Evolutionary conservation across 2,113 vertebrate genomes (phyloP).

Genomic region (Enhydra lutris): DNA sequence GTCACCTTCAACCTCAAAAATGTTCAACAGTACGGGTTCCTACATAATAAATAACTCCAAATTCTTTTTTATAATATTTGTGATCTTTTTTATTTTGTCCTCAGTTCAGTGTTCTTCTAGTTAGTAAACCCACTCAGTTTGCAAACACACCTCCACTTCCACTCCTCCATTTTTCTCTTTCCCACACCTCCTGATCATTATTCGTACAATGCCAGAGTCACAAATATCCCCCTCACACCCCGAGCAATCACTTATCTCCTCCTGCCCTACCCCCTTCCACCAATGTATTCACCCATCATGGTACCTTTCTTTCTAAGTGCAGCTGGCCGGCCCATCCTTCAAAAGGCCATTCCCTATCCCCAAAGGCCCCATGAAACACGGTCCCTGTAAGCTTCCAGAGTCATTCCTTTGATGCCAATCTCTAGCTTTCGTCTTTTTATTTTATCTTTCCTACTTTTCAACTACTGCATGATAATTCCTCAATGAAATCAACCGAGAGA

Average conservation of each 20-base stretch:
- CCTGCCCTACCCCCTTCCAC: accelerated
- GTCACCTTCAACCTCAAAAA: neutral
- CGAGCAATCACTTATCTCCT: accelerated
- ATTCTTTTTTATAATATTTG: neutral
- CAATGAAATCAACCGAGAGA: neutral
- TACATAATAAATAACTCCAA: neutral
- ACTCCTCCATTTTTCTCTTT: neutral
- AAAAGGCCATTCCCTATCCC: neutral
- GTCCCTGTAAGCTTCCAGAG: neutral
- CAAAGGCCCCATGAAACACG: accelerated
- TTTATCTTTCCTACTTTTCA: neutral
- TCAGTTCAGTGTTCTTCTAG: neutral
- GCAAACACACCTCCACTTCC: neutral
- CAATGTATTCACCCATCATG: neutral
- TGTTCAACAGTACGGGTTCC: neutral
- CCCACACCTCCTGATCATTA: neutral
- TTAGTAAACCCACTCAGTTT: neutral
- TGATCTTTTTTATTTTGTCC: neutral
- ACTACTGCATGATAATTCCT: neutral
- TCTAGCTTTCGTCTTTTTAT: neutral
- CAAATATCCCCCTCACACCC: accelerated
- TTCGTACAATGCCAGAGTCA: neutral
- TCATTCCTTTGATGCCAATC: neutral
- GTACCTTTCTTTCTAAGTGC: neutral
- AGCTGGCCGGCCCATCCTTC: too few species aligned